Percentiles rank a stretch among this genome's conserved stretches.
Evolutionary conservation across 1,140 invertebrate species (phyloP).

Genomic region (Drosophila carrolli): DNA sequence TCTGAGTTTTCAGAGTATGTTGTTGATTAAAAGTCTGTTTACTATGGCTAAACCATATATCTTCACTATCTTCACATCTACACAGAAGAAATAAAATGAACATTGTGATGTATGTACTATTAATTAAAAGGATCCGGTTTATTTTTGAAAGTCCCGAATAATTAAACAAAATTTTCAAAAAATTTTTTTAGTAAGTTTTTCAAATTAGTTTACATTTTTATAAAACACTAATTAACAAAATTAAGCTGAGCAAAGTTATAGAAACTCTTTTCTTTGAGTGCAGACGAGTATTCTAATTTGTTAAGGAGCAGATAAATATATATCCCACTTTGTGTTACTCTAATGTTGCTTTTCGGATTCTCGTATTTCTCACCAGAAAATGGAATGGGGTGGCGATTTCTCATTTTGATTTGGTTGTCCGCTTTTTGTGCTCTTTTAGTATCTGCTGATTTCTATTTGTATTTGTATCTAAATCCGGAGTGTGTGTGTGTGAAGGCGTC

Average conservation of each 20-base stretch:
- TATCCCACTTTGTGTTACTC: not conserved
- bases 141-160: too few species aligned
- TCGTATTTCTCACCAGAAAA: constrained; percentile 23
- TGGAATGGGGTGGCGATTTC: constrained; percentile 62
- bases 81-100: not conserved
- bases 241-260: too few species aligned
- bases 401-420: constrained; percentile 53
- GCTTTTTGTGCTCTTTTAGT: constrained; percentile 48
- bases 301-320: constrained; percentile 12
- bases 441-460: constrained; percentile 50
- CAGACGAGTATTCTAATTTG: constrained; percentile 6
- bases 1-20: constrained; percentile 14
- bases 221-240: too few species aligned
- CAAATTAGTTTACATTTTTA: too few species aligned
- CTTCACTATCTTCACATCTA: not conserved
- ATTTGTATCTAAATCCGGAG: constrained; percentile 35
- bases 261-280: not conserved
- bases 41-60: not conserved
- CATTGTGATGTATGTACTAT: too few species aligned
- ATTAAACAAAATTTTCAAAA: too few species aligned
- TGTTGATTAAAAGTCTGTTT: constrained; percentile 23
- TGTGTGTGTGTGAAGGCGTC: constrained; percentile 50
- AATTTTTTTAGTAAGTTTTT: too few species aligned
- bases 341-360: constrained; percentile 18
- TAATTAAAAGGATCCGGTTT: too few species aligned